These are phyloP conservation scores for Himantopus leucocephalus DNA, from an alignment of 2,113 vertebrate species.

Conservation along the genomic window DNA sequence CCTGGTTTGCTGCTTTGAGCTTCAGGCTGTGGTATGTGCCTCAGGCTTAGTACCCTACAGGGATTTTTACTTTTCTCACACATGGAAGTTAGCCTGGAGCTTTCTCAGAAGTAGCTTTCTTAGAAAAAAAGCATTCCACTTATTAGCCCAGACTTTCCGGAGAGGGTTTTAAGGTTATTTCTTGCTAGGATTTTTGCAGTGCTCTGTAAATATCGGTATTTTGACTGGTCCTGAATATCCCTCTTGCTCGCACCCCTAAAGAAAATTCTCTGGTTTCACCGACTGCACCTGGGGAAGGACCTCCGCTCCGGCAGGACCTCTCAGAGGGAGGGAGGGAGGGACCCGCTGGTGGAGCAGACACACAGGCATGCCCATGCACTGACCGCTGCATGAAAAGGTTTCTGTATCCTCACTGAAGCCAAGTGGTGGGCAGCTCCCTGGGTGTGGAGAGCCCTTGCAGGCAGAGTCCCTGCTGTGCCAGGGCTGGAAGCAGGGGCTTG, in stretches of 20 bases:
- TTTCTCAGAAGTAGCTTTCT: slow-evolving; percentile 1
- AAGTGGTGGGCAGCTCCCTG: not conserved
- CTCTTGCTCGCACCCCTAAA: not conserved
- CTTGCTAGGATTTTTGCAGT: not conserved
- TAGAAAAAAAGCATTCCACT: not conserved
- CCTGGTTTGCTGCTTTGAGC: slow-evolving; percentile 20
- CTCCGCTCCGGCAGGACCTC: not conserved
- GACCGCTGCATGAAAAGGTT: not conserved
- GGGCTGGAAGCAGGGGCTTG: not conserved
- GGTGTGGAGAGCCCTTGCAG: not conserved
- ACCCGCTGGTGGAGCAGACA: not conserved
- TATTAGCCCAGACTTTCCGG: not conserved
- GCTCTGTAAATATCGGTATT: not conserved
- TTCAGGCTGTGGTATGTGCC: not conserved
- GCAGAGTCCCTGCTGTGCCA: fast-evolving
- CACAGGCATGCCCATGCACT: too few species aligned
- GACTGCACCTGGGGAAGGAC: not conserved
- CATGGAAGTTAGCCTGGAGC: not conserved
- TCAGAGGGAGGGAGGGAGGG: not conserved
- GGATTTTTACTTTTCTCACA: not conserved
- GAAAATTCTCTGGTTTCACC: not conserved
- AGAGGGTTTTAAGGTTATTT: not conserved
- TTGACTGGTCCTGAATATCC: not conserved
- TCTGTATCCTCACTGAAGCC: not conserved
- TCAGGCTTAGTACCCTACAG: not conserved